Evolutionary conservation across 92 coral and sea anemone species (phyloP).

Genomic region (Umimayanthus kanabou): DNA sequence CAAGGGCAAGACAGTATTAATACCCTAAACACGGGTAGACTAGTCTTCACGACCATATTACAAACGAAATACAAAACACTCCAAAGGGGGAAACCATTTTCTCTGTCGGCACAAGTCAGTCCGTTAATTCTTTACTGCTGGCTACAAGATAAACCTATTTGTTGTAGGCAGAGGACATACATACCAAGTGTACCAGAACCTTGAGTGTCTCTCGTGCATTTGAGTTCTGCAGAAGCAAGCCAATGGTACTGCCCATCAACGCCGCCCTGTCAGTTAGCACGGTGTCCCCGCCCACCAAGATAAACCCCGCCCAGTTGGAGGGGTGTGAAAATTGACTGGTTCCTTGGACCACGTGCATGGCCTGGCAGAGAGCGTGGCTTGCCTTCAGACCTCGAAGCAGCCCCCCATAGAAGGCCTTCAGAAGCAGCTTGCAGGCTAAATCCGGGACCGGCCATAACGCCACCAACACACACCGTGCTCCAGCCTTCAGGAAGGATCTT

Average conservation of each 20-base stretch:
- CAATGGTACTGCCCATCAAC: slow-evolving; percentile 81
- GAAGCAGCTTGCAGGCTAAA: slow-evolving; percentile 88
- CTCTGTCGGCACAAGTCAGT: no score
- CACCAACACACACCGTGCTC: slow-evolving; percentile 87
- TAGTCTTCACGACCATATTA: no score
- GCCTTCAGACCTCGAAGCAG: slow-evolving; percentile 87
- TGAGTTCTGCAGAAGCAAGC: slow-evolving; percentile 78
- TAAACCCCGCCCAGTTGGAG: slow-evolving; percentile 99
- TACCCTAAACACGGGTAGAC: no score
- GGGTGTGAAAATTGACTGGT: slow-evolving; percentile 97
- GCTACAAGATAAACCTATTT: no score
- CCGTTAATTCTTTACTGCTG: no score
- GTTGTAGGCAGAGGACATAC: slow-evolving; percentile 19
- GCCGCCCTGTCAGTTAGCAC: slow-evolving; percentile 75
- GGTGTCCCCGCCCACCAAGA: slow-evolving; percentile 89
- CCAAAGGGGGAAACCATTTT: no score
- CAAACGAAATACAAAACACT: no score
- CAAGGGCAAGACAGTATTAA: no score
- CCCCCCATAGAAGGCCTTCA: slow-evolving; percentile 93
- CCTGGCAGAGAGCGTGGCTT: slow-evolving; percentile 97
- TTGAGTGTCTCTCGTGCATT: slow-evolving; percentile 88
- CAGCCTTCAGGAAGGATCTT: slow-evolving; percentile 91
- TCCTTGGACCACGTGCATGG: slow-evolving; percentile 93
- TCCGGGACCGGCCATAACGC: slow-evolving; percentile 99
- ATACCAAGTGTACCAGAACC: slow-evolving; percentile 95